Conservation (phyloP, 1,140 invertebrate genomes). For the Hirudo medicinalis region DNA sequence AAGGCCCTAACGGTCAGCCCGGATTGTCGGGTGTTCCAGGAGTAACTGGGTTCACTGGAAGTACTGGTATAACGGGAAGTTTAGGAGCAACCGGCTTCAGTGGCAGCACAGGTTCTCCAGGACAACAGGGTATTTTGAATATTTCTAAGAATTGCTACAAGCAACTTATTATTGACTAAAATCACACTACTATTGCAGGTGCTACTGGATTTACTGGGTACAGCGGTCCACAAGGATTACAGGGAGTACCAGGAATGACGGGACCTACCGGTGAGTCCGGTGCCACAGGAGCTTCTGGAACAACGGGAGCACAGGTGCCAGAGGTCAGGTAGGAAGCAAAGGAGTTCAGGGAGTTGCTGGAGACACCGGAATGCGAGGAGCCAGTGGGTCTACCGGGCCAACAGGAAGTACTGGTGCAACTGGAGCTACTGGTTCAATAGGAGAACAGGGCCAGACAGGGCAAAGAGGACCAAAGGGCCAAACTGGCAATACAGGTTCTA, state of each 20-base stretch:
- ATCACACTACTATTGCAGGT: too few relatives aligned
- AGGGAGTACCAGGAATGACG: too few relatives aligned
- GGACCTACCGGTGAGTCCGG: neutral
- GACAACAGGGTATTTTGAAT: neutral
- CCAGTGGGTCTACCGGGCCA: neutral
- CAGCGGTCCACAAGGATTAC: neutral
- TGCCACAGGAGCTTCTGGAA: neutral
- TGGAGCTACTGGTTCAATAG: neutral
- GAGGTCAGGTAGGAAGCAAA: neutral
- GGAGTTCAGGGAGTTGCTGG: neutral
- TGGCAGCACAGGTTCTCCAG: neutral
- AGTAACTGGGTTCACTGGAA: too few relatives aligned
- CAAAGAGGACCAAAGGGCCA: conserved; percentile 26
- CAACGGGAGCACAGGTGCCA: neutral
- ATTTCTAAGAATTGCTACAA: too few relatives aligned
- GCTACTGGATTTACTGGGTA: neutral
- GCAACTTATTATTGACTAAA: too few relatives aligned
- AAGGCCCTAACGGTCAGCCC: too few relatives aligned
- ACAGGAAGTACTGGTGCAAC: neutral
- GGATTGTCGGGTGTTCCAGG: too few relatives aligned
- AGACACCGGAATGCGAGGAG: neutral
- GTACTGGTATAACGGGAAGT: neutral
- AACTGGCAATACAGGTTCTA: neutral
- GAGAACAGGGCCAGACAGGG: conserved; percentile 44
- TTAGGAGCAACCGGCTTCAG: neutral